Percentiles rank a stretch among this genome's conserved stretches.
Conservation (phyloP, 2,797 vertebrate species). For the Arrhamphus sclerolepis region DNA sequence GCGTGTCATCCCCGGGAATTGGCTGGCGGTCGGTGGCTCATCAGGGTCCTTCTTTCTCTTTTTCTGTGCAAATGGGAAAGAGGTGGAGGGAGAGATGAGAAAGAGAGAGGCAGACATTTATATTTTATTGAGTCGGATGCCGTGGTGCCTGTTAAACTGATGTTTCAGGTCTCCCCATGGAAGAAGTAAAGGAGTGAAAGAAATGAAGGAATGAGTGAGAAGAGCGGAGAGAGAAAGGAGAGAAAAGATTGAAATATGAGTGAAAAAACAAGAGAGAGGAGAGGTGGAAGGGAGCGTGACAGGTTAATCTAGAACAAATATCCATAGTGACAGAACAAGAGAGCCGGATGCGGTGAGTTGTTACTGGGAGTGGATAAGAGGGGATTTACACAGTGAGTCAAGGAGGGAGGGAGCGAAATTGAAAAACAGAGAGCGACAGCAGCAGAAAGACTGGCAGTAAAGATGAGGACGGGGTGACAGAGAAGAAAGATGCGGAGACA, state of each 20-base stretch:
- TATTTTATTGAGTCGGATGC: conserved; percentile 69
- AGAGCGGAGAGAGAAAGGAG: background rate
- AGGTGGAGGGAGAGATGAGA: conserved; percentile 37
- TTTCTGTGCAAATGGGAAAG: conserved; percentile 69
- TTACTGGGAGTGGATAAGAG: conserved; percentile 69
- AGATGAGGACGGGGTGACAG: conserved; percentile 23
- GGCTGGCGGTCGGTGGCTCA: conserved; percentile 59
- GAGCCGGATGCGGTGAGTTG: conserved; percentile 56
- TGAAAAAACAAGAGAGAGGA: conserved; percentile 12
- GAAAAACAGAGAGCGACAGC: conserved; percentile 48
- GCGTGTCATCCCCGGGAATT: conserved; percentile 73
- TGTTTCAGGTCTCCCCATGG: conserved; percentile 47
- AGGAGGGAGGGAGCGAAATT: conserved; percentile 48
- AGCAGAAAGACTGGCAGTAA: conserved; percentile 15
- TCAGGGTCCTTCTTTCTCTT: conserved; percentile 48
- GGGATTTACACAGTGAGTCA: conserved; percentile 64
- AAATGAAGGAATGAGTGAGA: background rate
- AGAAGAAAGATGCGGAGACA: conserved; percentile 11
- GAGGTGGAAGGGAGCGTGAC: conserved; percentile 34
- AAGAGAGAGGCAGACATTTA: conserved; percentile 62
- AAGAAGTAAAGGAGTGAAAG: conserved; percentile 26
- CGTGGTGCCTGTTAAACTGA: conserved; percentile 63
- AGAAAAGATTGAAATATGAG: conserved; percentile 26
- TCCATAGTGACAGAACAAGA: conserved; percentile 71
- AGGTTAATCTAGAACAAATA: conserved; percentile 77